phyloP scores from a whole-genome alignment of 2,797 vertebrate genomes.

The Hydrophis major region DNA sequence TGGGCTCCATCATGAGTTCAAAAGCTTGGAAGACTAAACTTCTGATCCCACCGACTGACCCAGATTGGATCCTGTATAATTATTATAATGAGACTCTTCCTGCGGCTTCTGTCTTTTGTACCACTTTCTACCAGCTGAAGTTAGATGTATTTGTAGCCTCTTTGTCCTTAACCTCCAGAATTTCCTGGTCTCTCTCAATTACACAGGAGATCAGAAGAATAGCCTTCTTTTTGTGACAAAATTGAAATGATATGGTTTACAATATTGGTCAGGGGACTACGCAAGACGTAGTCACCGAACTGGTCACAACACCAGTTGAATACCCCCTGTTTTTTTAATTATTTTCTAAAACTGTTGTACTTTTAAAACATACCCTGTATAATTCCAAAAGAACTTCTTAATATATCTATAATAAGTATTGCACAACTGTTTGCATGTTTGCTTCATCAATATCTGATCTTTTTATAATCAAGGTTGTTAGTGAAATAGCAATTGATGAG shows the following conservation, averaged over 20 bases:
- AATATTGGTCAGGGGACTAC: neutral
- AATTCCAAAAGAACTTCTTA: neutral
- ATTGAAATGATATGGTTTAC: neutral
- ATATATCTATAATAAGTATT: neutral
- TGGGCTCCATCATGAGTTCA: neutral
- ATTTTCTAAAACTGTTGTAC: neutral
- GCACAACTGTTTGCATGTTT: neutral
- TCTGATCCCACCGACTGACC: neutral
- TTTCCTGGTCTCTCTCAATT: neutral
- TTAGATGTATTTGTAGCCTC: neutral
- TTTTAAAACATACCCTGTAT: neutral
- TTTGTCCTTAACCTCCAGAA: neutral
- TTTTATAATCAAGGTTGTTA: slow-evolving; percentile 23
- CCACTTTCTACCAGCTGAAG: neutral
- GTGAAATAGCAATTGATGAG: neutral
- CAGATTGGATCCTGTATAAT: neutral
- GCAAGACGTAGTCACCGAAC: too few species aligned
- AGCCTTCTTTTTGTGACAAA: neutral
- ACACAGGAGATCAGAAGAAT: neutral
- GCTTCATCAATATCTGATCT: neutral
- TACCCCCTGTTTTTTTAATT: neutral
- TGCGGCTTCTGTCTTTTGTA: neutral
- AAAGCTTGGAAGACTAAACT: neutral
- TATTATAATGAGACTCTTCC: neutral
- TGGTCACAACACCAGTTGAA: too few species aligned